Evolutionary conservation across 2,113 vertebrate species (phyloP), one percentile per base, ranked within the genome.

Genomic region (Motacilla tschutschensis): DNA sequence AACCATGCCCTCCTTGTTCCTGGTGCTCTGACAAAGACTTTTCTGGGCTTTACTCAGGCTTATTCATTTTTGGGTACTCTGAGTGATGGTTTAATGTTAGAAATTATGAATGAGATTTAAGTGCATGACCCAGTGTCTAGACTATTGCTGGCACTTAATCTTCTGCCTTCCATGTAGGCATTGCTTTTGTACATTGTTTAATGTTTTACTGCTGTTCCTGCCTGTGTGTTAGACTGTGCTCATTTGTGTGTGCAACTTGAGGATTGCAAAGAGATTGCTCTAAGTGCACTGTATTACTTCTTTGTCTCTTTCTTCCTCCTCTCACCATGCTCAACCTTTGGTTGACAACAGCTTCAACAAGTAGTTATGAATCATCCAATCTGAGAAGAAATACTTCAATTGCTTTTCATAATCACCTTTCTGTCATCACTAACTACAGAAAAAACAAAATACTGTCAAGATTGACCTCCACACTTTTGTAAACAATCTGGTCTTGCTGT

Each of bases 41-140:
- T 70, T 35, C 62, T 69, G 67, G 76, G 60, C 24, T 91, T 65
- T 87, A 35, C 41, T 75, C 55, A 38, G 35, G 9, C n/a, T 91
- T 84, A 75, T 40, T 93, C 71, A 69, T 64, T 94, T 77, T 33
- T 35, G 47, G 50, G 48, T 90, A 46, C 22, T 47, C n/a, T 1
- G 4, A 78, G 43, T 57, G 72, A 44, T 50, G 28, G 60, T 76
- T 77, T 79, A 83, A 67, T 44, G 31, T 82, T 60, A 92, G 44
- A 91, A 93, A 76, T 89, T 63, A 91, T 51, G 89, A 79, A 54
- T 58, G 33, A 44, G 55, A 74, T 93, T 66, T 64, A 79, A 63
- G 44, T 33, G 25, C 33, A 70, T 77, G 67, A 87, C 55, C 71
- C 40, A 22, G 14, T 66, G 85, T 87, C 89, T 84, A 77, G 90